Evolutionary conservation across 2,113 vertebrate genomes (phyloP).

Genomic region (Phylloscopus whistleri): DNA sequence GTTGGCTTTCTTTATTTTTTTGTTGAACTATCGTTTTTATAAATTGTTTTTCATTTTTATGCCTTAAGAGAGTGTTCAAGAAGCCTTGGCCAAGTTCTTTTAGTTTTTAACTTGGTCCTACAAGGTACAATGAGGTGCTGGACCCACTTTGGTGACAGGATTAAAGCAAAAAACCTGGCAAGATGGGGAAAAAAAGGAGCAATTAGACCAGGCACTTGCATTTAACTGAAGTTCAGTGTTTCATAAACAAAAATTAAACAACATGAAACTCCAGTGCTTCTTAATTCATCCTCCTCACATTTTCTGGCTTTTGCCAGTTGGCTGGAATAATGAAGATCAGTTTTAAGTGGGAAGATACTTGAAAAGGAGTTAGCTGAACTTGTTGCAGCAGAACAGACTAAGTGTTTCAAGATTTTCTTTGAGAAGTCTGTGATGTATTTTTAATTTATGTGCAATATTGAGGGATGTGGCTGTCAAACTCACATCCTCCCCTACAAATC

Average conservation of each 20-base stretch:
- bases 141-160: not conserved
- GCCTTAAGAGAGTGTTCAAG: not conserved
- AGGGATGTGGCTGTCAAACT: not conserved
- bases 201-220: not conserved
- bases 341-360: not conserved
- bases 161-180: not conserved
- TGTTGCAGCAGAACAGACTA: not conserved
- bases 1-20: not conserved
- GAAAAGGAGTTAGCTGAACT: not conserved
- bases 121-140: not conserved
- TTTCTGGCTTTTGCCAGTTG: not conserved
- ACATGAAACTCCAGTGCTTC: not conserved
- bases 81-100: not conserved
- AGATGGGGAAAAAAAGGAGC: not conserved
- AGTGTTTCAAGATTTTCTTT: not conserved
- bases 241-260: not conserved
- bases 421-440: not conserved
- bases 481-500: not conserved
- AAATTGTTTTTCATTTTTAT: not conserved
- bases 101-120: not conserved
- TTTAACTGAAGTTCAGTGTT: not conserved
- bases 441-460: not conserved
- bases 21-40: not conserved
- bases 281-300: not conserved
- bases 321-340: not conserved